Conservation (phyloP, 2,113 vertebrate species). For the Sminthopsis crassicaudata region DNA sequence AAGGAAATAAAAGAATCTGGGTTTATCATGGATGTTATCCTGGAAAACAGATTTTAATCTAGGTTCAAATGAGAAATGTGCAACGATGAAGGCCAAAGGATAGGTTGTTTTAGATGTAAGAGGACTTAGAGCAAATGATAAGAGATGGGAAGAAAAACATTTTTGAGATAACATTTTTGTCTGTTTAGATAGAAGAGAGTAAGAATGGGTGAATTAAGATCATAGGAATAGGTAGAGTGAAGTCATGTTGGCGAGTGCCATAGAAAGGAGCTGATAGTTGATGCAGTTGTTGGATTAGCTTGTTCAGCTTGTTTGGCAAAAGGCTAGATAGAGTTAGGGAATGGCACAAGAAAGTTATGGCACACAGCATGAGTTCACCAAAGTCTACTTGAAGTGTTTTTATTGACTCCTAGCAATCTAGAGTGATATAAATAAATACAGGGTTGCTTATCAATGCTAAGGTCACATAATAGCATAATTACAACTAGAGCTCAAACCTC, state of each 20-base stretch:
- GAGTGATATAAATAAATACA: background rate
- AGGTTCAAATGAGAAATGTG: slow-evolving; percentile 1
- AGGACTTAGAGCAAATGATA: background rate
- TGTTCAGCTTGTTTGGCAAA: too few relatives aligned
- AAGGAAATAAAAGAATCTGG: background rate
- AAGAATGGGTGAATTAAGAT: too few relatives aligned
- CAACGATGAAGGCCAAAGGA: background rate
- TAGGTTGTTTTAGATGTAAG: background rate
- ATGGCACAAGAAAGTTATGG: too few relatives aligned
- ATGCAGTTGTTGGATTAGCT: background rate
- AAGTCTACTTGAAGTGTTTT: background rate
- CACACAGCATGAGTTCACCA: background rate
- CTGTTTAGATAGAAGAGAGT: too few relatives aligned
- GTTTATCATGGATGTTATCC: background rate
- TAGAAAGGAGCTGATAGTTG: background rate
- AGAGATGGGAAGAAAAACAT: background rate
- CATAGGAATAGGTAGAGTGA: background rate
- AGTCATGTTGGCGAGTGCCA: too few relatives aligned
- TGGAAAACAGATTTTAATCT: background rate
- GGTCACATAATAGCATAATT: background rate
- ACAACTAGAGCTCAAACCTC: background rate
- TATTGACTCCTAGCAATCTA: background rate
- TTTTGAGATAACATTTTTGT: too few relatives aligned
- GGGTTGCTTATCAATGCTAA: background rate
- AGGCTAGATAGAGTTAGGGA: too few relatives aligned